Conservation (phyloP, 2,797 vertebrate genomes). For the Sebastes dallii region DNA sequence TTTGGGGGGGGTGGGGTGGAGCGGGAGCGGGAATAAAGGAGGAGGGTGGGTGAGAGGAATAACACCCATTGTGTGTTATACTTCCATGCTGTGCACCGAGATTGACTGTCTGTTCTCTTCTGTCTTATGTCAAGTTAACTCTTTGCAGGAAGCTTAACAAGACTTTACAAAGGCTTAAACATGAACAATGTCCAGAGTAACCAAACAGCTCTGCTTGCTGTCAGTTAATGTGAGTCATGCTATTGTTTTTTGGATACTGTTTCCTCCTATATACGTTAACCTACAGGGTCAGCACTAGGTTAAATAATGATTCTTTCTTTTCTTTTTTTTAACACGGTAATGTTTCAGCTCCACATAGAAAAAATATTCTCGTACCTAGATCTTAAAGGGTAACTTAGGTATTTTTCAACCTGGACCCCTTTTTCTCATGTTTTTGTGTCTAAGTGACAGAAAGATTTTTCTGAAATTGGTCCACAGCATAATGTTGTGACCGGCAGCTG, state of each 20-base stretch:
- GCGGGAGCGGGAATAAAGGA: conserved; percentile 25
- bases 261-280: not conserved
- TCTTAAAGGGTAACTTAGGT: not conserved
- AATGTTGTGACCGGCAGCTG: not conserved
- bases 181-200: not conserved
- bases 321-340: not conserved
- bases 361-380: not conserved
- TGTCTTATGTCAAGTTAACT: conserved; percentile 57
- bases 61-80: conserved; percentile 74
- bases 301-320: not conserved
- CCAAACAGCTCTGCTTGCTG: not conserved
- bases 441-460: not conserved
- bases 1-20: not conserved
- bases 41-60: conserved; percentile 56
- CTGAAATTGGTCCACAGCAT: not conserved
- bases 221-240: not conserved
- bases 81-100: conserved; percentile 54
- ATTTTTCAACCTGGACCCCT: not conserved
- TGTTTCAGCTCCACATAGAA: not conserved
- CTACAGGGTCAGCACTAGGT: not conserved
- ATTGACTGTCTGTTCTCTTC: conserved; percentile 48
- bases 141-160: conserved; percentile 32
- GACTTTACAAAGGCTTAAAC: conserved; percentile 26
- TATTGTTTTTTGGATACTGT: not conserved
- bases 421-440: not conserved